Evolutionary conservation across 2,888 invertebrate genomes (phyloP), one percentile per base, ranked within the genome.

Genomic region (Drosophila flavopinicola): DNA sequence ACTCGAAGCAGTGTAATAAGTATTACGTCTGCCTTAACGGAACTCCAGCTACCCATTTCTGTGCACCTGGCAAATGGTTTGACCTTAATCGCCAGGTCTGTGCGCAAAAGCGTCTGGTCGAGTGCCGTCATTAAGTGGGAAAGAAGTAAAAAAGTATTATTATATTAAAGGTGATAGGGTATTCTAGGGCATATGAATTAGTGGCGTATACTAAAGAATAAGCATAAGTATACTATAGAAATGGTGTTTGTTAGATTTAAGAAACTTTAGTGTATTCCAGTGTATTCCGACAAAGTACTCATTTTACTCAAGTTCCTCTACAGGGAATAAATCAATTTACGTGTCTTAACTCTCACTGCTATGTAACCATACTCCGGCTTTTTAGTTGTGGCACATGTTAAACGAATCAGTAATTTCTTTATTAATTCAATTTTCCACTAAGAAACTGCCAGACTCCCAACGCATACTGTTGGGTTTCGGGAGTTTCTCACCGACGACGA

Each of bases 61-160:
- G 85, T 54, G 49, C 20, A 6, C 64, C 75, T 5, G 83, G 83
- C 5, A 30, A 64, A 13, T 65, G 85, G 78, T 80, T 80, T 57
- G 82, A 78, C 39, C 37, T 51, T 6, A 47, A 61, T 23, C 58
- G 35, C 11, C 30, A 44, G 23, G 52, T 53, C 35, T 82, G 82
- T 30, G 41, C 27, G 6, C 35, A 42, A 17, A 56, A 69, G 47
- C 44, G 11, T 0, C 6, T 60, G 20, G 69, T 68, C 23, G 25
- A 61, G 6, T 48, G 49, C 39, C 48, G 25, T 32, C 42, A 51
- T 39, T 57, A 32, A 45, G 39, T 6, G 49, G n/a, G 4, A 6
- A 15, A 11, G n/a, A 24, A 4, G n/a, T 5, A 17, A 27, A 29
- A 29, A 7, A 7, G 11, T 24, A 20, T 15, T 3, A 29, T 45